Percentiles rank a stretch among this genome's conserved stretches.
Evolutionary conservation across 2,888 invertebrate genomes (phyloP).

Genomic region (Parnassius orleans): DNA sequence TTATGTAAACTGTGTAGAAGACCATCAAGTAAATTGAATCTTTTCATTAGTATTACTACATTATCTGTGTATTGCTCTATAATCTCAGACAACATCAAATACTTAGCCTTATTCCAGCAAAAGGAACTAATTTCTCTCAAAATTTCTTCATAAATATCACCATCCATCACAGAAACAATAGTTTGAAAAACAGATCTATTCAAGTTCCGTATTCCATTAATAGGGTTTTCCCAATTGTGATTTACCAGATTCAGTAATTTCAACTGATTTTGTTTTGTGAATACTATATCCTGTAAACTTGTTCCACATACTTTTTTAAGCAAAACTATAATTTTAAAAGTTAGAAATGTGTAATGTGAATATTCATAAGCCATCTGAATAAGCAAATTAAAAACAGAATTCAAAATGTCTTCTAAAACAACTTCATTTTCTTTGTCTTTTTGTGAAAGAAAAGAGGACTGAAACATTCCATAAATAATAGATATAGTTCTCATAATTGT

Average conservation of each 20-base stretch:
- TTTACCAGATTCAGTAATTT: slow-evolving; percentile 73
- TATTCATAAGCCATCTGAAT: slow-evolving; percentile 69
- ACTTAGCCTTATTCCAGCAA: slow-evolving; percentile 82
- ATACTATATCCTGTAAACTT: slow-evolving; percentile 48
- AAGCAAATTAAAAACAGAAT: slow-evolving; percentile 49
- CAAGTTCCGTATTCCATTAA: slow-evolving; percentile 78
- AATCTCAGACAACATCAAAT: slow-evolving; percentile 77
- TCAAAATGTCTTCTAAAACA: slow-evolving; percentile 39
- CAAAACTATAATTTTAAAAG: slow-evolving; percentile 72
- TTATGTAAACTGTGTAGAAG: slow-evolving; percentile 66
- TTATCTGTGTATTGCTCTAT: slow-evolving; percentile 48
- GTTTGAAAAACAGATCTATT: slow-evolving; percentile 74
- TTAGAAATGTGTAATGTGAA: slow-evolving; percentile 74
- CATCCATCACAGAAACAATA: slow-evolving; percentile 47
- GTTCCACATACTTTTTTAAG: slow-evolving; percentile 63
- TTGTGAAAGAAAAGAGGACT: slow-evolving; percentile 56
- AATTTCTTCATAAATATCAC: slow-evolving; percentile 43
- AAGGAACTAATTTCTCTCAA: slow-evolving; percentile 62
- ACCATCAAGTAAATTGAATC: slow-evolving; percentile 56
- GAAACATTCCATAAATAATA: slow-evolving; percentile 71
- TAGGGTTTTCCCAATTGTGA: slow-evolving; percentile 83
- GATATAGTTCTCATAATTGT: slow-evolving; percentile 48
- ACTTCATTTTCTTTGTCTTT: slow-evolving; percentile 26
- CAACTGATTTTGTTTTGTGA: slow-evolving; percentile 50
- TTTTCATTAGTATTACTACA: slow-evolving; percentile 34